Evolutionary conservation across 2,797 vertebrate genomes (phyloP), one percentile per base, ranked within the genome.

Genomic region (Malurus splendens): DNA sequence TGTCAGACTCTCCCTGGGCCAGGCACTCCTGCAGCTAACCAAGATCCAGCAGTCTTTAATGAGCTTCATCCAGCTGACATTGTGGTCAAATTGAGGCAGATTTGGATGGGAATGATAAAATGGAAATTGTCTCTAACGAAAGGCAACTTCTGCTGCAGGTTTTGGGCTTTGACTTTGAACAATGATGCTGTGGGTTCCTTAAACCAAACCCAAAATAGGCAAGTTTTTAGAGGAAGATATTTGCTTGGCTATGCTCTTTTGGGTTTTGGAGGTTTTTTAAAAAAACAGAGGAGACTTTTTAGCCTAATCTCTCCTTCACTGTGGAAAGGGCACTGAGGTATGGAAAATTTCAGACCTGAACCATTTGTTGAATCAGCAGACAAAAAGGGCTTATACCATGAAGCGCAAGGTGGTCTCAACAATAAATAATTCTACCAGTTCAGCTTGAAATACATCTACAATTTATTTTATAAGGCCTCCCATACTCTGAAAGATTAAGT

Each of bases 151-250:
- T 64, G 38, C 24, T 86, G 61, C 61, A 68, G 32, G 47, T 89
- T 91, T 85, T 23, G 25, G 57, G 19, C 32, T 92, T 57, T 48
- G 18, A 24, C 64, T 93, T 87, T 56, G 50, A 90, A n/a, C 19
- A 64, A 15, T 28, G 9, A 10, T 79, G 44, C n/a, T 88, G 71
- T 32, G 64, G 14, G 14, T 56, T 54, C 60, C 62, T 62, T 61
- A 87, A 87, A 72, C 13, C 32, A 47, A 75, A 38, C 16, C 15
- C 39, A 24, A 83, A 86, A 15, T 0, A 73, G 44, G 48, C 48
- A 38, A 17, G 10, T 56, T 66, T 90, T 76, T 54, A 73, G 45
- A 0, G 0, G 7, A 48, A 28, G 30, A 30, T 56, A 82, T 86
- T 73, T 82, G 18, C 60, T 90, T 84, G 38, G 3, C 18, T 82